Base-by-base conservation (phyloP, 2,113 vertebrate genomes). In the Peromyscus leucopus region DNA sequence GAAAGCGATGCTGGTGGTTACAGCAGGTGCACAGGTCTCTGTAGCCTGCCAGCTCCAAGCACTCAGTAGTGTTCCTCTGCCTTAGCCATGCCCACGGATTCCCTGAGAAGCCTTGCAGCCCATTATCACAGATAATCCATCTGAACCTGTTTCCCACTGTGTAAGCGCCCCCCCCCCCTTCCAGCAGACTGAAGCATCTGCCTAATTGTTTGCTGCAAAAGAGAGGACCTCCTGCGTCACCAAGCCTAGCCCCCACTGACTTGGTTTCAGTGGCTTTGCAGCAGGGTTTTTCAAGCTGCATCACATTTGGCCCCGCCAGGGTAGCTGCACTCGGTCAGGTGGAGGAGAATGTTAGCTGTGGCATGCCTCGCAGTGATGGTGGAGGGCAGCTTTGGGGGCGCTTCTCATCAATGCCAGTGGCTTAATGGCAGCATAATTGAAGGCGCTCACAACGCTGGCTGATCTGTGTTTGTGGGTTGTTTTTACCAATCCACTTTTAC, bases 301-400 rank as follows among this genome's bases (percentile, higher is more conserved):
- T 88, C 90, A 74, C 69, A n/a, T 17, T 31, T 59, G 71, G n/a
- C 55, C 36, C 69, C n/a, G 46, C 15, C 0, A 4, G 19, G 48
- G 67, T 57, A n/a, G 69, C 22, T 55, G 4, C 1, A 33, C 55
- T 48, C 3, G 42, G 13, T 57, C 39, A 2, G 6, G 39, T 36
- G 0, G 42, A 12, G 26, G 21, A 65, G 59, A n/a, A 13, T 57
- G n/a, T 16, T 5, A 33, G 59, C 57, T 42, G 39, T n/a, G 55
- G 22, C 1, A 0, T 11, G 24, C 75, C 24, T 9, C 42, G 0
- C 13, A 7, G 65, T 61, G 12, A 42, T 7, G 21, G 21, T 5
- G 19, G 79, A 82, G 39, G 55, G 19, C 46, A n/a, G 19, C 90
- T 36, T 36, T 9, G 6, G 10, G 39, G 84, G 28, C 1, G 9